Conservation (phyloP, 2,888 invertebrate genomes). For the Catocala sponsa region DNA sequence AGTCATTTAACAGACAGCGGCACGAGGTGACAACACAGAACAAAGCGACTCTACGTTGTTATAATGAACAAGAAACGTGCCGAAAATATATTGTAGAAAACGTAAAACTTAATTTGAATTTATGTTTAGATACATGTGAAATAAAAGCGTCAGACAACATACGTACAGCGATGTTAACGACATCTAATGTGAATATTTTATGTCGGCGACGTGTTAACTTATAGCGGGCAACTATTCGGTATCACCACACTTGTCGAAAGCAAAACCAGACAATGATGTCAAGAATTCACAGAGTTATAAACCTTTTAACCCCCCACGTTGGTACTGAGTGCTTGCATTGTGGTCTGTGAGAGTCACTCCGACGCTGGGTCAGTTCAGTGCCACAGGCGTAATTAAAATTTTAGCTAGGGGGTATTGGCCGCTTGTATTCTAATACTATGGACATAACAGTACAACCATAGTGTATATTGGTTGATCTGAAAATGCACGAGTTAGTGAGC, state of each 20-base stretch:
- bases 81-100: conserved; percentile 44
- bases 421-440: conserved; percentile 23
- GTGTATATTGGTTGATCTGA: conserved; percentile 11
- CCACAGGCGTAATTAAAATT: conserved; percentile 40
- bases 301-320: conserved; percentile 55
- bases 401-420: conserved; percentile 38
- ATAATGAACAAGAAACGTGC: conserved; percentile 45
- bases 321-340: conserved; percentile 33
- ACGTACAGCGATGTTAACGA: conserved; percentile 49
- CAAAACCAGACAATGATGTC: conserved; percentile 45
- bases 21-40: conserved; percentile 33
- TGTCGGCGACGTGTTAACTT: conserved; percentile 41
- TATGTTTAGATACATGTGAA: conserved; percentile 38
- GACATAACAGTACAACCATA: conserved; percentile 21
- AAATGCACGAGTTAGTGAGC: not conserved
- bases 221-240: conserved; percentile 35
- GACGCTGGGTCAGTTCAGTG: conserved; percentile 28
- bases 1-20: conserved; percentile 41
- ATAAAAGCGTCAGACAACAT: conserved; percentile 48
- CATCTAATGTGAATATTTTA: conserved; percentile 51
- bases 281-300: conserved; percentile 46
- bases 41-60: conserved; percentile 34
- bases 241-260: conserved; percentile 38
- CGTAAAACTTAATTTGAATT: conserved; percentile 44
- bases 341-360: conserved; percentile 39